Evolutionary conservation across 1,140 invertebrate genomes (phyloP), one percentile per base, ranked within the genome.

Genomic region (Notospermus geniculatus): DNA sequence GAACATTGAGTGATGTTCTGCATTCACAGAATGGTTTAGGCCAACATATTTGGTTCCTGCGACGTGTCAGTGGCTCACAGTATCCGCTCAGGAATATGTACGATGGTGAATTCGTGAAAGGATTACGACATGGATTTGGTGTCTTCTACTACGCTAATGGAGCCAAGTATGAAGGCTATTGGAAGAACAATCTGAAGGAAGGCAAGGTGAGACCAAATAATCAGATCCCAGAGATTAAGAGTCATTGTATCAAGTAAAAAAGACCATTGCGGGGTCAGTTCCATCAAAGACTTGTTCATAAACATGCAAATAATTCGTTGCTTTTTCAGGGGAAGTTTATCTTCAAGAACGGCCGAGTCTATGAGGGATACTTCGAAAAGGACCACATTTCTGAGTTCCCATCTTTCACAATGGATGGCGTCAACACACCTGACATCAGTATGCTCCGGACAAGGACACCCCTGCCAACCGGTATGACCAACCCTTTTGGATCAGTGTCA

Each of bases 101-200:
- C 63, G 72, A 76, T 66, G 81, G 81, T 23, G 74, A 82, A 41
- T 80, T 82, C 65, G 71, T 74, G 27, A 75, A 77, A 56, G 79
- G 80, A 2, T 63, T 76, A n/a, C 62, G 80, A 36, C 71, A 82
- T 71, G 81, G 81, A 1, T 70, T 60, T 59, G 81, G 81, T 9
- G 67, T 67, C 7, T 82, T 81, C 66, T 75, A 74, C 50, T 82
- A 82, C 71, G 78, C 81, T 13, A 80, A 79, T 71, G 81, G 81
- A 30, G 76, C 78, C 9, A 71, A 69, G 25, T 82, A 80, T 70
- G 75, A 78, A 62, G 81, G 81, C 17, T 65, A 66, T 9, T 82
- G 81, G 81, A 75, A 74, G 60, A 73, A 79, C 59, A 77, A 82
- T 60, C 76, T 78, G 73, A 82, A 82, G 57, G 75, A 79, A 70